phyloP scores from a whole-genome alignment of 2,888 invertebrate species.

The Pemphredon lugubris region DNA sequence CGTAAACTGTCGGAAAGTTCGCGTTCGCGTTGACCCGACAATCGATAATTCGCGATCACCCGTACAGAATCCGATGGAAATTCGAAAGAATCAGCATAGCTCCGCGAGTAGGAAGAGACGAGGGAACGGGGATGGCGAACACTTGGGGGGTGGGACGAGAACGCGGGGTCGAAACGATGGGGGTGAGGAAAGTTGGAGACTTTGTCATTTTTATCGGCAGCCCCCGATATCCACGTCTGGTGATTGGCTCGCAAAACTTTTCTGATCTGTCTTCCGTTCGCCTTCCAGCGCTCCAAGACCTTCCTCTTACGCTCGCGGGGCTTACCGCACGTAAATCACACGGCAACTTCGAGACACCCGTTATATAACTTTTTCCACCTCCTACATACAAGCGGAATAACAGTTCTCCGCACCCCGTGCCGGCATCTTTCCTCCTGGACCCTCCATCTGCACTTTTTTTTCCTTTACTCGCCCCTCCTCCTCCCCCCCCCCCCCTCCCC shows the following conservation, averaged over 20 bases:
- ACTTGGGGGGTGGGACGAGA: background rate
- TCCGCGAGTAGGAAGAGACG: slow-evolving; percentile 36
- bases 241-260: slow-evolving; percentile 77
- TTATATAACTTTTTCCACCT: slow-evolving; percentile 45
- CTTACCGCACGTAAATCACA: slow-evolving; percentile 62
- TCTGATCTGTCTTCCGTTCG: slow-evolving; percentile 75
- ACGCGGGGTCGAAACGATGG: slow-evolving; percentile 2
- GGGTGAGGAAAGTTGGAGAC: slow-evolving; percentile 68
- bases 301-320: slow-evolving; percentile 29
- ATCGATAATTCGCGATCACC: slow-evolving; percentile 47
- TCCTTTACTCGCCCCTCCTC: background rate
- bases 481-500: too few species aligned
- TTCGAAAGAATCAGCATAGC: slow-evolving; percentile 45
- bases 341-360: slow-evolving; percentile 44
- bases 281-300: slow-evolving; percentile 23
- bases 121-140: slow-evolving; percentile 13
- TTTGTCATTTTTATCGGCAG: slow-evolving; percentile 80
- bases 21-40: slow-evolving; percentile 12
- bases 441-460: background rate
- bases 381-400: background rate
- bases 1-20: slow-evolving; percentile 3
- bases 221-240: slow-evolving; percentile 70
- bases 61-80: slow-evolving; percentile 40
- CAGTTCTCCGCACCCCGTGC: background rate
- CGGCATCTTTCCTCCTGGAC: too few species aligned